phyloP scores from a whole-genome alignment of 23 tunicate species.

The Ascidia mentula region DNA sequence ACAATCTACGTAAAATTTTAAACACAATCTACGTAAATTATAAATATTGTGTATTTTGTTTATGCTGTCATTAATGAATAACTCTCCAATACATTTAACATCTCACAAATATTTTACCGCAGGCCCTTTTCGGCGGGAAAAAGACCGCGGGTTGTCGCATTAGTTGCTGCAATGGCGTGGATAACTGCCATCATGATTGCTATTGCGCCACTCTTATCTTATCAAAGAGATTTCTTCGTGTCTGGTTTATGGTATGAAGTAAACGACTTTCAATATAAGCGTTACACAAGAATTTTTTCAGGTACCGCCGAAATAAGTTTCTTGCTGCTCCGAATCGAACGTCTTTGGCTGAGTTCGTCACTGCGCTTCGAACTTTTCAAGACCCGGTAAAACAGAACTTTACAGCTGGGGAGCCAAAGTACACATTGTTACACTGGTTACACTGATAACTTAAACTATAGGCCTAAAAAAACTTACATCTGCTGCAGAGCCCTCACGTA shows the following conservation, averaged over 20 bases:
- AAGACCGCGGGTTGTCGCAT: constrained; percentile 9
- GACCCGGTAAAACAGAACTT: background rate
- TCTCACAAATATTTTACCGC: too few species aligned
- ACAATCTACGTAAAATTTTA: too few species aligned
- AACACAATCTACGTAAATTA: too few species aligned
- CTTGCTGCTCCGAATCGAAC: background rate
- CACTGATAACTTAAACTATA: too few species aligned
- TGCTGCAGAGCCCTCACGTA: constrained; percentile 8
- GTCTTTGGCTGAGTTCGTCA: background rate
- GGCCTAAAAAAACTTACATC: background rate
- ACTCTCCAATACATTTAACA: too few species aligned
- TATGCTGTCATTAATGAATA: too few species aligned
- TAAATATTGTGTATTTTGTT: too few species aligned
- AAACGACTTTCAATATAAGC: background rate
- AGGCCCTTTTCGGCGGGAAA: constrained; percentile 25
- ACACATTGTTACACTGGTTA: background rate
- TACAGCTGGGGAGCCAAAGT: background rate
- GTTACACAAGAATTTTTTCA: too few species aligned
- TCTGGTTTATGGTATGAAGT: constrained; percentile 59
- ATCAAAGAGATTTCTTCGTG: constrained; percentile 45
- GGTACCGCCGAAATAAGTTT: constrained; percentile 33
- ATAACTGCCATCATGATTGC: constrained; percentile 35
- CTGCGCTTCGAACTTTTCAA: constrained; percentile 20
- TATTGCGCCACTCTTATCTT: constrained; percentile 25
- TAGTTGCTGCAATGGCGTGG: constrained; percentile 39